Base-by-base conservation (phyloP, 2,888 invertebrate genomes). In the Pachliopta kotzebuea region DNA sequence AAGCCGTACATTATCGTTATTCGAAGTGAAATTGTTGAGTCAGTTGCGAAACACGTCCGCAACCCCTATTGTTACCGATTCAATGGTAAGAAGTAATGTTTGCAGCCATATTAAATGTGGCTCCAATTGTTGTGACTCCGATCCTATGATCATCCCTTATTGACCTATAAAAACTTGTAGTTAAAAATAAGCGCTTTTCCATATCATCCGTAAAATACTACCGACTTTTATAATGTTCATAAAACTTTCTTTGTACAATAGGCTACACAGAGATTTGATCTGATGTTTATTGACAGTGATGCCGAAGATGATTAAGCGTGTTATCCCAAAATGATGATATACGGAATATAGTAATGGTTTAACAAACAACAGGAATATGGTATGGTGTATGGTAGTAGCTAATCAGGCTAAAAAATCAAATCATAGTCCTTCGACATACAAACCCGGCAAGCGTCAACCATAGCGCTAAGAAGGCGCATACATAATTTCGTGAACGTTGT, bases 1-100 rank as follows among this genome's bases (percentile, higher is more conserved):
- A 60, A 56, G 56, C 63, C 56, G 37, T 64, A 60, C 14, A 55
- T 45, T 31, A 59, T 18, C 31, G 29, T 54, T 53, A 52, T 58
- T 58, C 29, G 54, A n/a, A 63, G 29, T 58, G 58, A 42, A 57
- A 42, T 42, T 26, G 21, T 59, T 11, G 45, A 37, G 56, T 52
- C 23, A 56, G 56, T 31, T 56, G 62, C 23, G 23, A 11, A 20
- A n/a, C 20, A 52, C 20, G 52, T 23, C n/a, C 23, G n/a, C 14
- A 20, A 11, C 23, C 14, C 14, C 52, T 52, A 52, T 52, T 52
- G 52, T 52, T 23, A 52, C 11, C 23, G 20, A 52, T 23, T 11
- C 21, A 52, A 20, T 52, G 21, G 52, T 52, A 52, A 2, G 49
- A n/a, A 23, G 21, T 21, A 52, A 23, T 6, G 11, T 23, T 23